These are phyloP conservation scores for Drosophila greeni DNA, from an alignment of 2,888 invertebrate species.

Conservation along the genomic window DNA sequence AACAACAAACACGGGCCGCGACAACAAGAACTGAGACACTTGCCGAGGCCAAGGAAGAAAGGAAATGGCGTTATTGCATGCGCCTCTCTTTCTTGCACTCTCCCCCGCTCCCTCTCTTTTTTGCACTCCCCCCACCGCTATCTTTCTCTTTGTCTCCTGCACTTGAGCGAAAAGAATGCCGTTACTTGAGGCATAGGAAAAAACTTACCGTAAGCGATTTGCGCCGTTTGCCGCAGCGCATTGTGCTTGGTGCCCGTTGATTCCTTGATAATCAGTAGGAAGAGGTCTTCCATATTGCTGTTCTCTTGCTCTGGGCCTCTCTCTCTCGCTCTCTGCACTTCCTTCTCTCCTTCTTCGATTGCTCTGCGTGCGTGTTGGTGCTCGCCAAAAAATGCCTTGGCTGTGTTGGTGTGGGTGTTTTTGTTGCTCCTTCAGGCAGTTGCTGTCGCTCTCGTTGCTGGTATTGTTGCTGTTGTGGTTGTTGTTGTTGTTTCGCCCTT, in stretches of 20 bases:
- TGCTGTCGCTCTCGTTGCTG: conserved; percentile 16
- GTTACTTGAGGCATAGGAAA: background rate
- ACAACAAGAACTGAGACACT: conserved; percentile 27
- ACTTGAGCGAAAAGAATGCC: background rate
- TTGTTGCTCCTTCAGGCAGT: conserved; percentile 25
- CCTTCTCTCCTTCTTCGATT: background rate
- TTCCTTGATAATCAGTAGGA: conserved; percentile 91
- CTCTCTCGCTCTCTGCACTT: background rate
- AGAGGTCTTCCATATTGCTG: conserved; percentile 88
- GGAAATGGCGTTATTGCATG: conserved; percentile 62
- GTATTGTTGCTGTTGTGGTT: conserved; percentile 15
- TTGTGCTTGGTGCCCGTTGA: conserved; percentile 87
- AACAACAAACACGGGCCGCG: conserved; percentile 31
- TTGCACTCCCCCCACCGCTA: no score
- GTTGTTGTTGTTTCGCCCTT: conserved; percentile 38
- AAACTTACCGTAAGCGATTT: conserved; percentile 89
- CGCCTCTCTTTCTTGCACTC: background rate
- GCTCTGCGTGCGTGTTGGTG: conserved; percentile 19
- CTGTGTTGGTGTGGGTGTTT: conserved; percentile 23
- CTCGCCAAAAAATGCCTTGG: conserved; percentile 10
- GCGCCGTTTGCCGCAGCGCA: conserved; percentile 88
- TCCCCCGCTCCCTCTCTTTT: no score
- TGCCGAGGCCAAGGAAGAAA: conserved; percentile 29
- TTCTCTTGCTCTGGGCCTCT: conserved; percentile 4
- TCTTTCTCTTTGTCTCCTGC: background rate